phyloP scores from a whole-genome alignment of 2,888 invertebrate species.

The Phortica magna region DNA sequence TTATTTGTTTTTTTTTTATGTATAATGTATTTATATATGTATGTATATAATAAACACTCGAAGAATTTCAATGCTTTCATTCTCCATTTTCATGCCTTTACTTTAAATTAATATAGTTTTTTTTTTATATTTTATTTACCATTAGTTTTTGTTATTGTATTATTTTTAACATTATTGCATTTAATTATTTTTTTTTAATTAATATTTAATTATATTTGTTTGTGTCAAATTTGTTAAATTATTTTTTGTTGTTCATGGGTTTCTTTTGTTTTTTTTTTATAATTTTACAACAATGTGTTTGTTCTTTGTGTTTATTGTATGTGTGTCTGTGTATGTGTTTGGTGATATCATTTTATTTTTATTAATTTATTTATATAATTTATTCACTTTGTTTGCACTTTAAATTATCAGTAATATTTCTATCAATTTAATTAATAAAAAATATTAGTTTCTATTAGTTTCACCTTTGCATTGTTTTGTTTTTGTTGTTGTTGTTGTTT shows the following conservation, averaged over 20 bases:
- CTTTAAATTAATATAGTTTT: slow-evolving; percentile 47
- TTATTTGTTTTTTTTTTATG: slow-evolving; percentile 42
- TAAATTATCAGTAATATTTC: slow-evolving; percentile 60
- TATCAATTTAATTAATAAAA: slow-evolving; percentile 74
- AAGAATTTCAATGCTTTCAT: slow-evolving; percentile 40
- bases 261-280: slow-evolving; percentile 59
- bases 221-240: slow-evolving; percentile 35
- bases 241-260: slow-evolving; percentile 56
- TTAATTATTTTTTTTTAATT: slow-evolving; percentile 35
- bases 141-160: slow-evolving; percentile 49
- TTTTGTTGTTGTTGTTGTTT: slow-evolving; percentile 26
- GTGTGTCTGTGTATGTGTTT: slow-evolving; percentile 39
- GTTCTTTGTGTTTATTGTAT: slow-evolving; percentile 42
- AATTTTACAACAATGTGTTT: slow-evolving; percentile 71
- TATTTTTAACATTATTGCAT: slow-evolving; percentile 29
- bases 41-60: slow-evolving; percentile 42
- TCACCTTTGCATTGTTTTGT: slow-evolving; percentile 49
- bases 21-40: slow-evolving; percentile 51
- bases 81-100: slow-evolving; percentile 5
- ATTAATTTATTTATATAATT: slow-evolving; percentile 16
- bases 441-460: slow-evolving; percentile 70
- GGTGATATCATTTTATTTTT: slow-evolving; percentile 36
- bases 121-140: slow-evolving; percentile 58
- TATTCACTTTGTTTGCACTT: slow-evolving; percentile 29
- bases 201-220: slow-evolving; percentile 25